Conservation (phyloP, 2,888 invertebrate genomes). For the Drosophila emarginata region DNA sequence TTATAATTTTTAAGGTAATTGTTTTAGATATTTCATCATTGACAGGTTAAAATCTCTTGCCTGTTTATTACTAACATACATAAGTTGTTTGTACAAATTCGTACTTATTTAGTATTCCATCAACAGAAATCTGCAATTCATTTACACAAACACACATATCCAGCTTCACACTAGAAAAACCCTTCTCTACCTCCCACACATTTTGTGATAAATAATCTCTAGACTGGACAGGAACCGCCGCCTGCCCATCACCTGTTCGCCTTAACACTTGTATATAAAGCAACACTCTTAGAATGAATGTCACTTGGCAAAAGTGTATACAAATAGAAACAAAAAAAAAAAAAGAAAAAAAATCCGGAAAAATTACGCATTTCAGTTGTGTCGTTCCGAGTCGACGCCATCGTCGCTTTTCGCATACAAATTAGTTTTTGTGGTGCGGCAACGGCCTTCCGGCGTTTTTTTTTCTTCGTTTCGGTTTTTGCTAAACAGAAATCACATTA, state of each 20-base stretch:
- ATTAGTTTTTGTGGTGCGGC: conserved; percentile 70
- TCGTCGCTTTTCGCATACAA: conserved; percentile 66
- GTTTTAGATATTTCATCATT: neutral
- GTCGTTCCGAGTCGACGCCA: conserved; percentile 66
- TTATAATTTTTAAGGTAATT: neutral
- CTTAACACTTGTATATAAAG: conserved; percentile 72
- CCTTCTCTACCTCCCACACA: conserved; percentile 6
- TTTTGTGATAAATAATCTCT: conserved; percentile 35
- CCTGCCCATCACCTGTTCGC: conserved; percentile 66
- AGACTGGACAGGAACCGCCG: conserved; percentile 28
- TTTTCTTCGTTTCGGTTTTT: conserved; percentile 20
- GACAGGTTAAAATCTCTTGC: neutral
- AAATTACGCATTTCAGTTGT: conserved; percentile 71
- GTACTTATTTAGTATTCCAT: conserved; percentile 2
- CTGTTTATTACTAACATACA: neutral
- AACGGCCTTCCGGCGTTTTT: conserved; percentile 19
- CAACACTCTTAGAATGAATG: conserved; percentile 43
- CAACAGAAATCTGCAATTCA: neutral
- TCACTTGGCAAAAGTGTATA: conserved; percentile 38
- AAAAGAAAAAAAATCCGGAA: conserved; percentile 12
- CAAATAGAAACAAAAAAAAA: conserved; percentile 9
- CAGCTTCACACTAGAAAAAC: conserved; percentile 19
- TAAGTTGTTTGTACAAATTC: neutral
- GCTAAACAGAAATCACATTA: conserved; percentile 51
- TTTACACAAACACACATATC: neutral